Percentiles rank a stretch among this genome's conserved stretches.
phyloP scores from a whole-genome alignment of 2,797 vertebrate species.

The Scolopax bukidnonensis region DNA sequence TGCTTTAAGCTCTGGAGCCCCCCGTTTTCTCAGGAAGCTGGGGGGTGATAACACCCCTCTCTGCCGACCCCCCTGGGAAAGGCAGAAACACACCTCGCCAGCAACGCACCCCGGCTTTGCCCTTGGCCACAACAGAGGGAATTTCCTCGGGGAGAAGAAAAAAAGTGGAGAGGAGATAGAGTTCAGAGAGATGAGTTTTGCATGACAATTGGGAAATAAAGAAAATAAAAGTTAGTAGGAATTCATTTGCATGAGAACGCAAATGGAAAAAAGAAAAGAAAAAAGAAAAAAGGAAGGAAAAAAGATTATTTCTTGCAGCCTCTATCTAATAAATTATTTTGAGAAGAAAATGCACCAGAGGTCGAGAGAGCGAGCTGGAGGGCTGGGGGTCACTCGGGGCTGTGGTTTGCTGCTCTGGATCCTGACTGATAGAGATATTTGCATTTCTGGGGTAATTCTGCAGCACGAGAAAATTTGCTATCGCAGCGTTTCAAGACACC shows the following conservation, averaged over 20 bases:
- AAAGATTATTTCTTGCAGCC: slow-evolving; percentile 20
- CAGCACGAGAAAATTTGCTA: slow-evolving; percentile 11
- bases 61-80: not conserved
- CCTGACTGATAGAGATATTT: slow-evolving; percentile 48
- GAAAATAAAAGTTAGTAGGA: slow-evolving; percentile 47
- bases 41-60: not conserved
- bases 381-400: slow-evolving; percentile 14
- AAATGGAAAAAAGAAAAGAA: not conserved
- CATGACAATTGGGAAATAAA: slow-evolving; percentile 38
- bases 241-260: slow-evolving; percentile 29
- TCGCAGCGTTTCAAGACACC: slow-evolving; percentile 56
- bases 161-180: not conserved
- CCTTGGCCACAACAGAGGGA: not conserved
- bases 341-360: slow-evolving; percentile 39
- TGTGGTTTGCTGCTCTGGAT: slow-evolving; percentile 2
- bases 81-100: not conserved
- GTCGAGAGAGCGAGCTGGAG: not conserved
- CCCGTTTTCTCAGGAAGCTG: not conserved
- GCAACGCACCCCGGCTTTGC: not conserved
- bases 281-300: not conserved
- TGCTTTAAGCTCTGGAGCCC: not conserved
- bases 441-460: slow-evolving; percentile 44
- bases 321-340: slow-evolving; percentile 50
- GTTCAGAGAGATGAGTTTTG: slow-evolving; percentile 28
- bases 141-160: slow-evolving; percentile 1